Evolutionary conservation across 2,888 invertebrate genomes (phyloP), one percentile per base, ranked within the genome.

Genomic region (Trichopria drosophilae): DNA sequence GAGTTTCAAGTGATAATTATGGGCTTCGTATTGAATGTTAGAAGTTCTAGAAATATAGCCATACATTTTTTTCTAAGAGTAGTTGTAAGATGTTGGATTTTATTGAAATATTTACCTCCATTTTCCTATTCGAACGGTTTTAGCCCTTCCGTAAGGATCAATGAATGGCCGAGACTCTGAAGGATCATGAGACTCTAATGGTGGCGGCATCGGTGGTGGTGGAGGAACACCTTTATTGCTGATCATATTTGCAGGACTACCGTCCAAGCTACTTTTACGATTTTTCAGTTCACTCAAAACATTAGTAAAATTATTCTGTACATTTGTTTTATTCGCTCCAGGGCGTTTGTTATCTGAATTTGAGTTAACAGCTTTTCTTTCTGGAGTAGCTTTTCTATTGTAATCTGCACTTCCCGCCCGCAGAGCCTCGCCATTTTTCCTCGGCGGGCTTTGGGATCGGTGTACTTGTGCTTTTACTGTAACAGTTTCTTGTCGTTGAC

Each of bases 121-220:
- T 76, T 93, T 94, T 2, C 93, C 96, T 45, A 97, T 95, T 22
- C 95, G 80, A 0, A 96, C 94, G 0, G 95, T 96, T 70, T 95
- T 93, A 0, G 95, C 95, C 19, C 95, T 79, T 0, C 94, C 93
- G 65, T 93, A 93, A 0, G 93, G 93, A 73, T 93, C 93, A 62
- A 93, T 80, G 69, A 93, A 93, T 0, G 90, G 90, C 6, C 91
- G 79, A 0, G 84, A 84, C 68, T 90, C 91, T 0, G 87, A 87
- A 0, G 90, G 90, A 69, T 91, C 92, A 46, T 85, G 84, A 37
- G 84, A 82, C 64, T 89, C 88, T 4, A 90, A 78, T 26, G 90
- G 91, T 2, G 92, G 92, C 0, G 93, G 93, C 86, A 92, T 88
- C 2, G 92, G 92, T 0, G 93, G 93, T 0, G 93, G 93, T 0